These are phyloP conservation scores for Herpailurus yagouaroundi DNA, from an alignment of 2,113 vertebrate genomes.

Conservation along the genomic window DNA sequence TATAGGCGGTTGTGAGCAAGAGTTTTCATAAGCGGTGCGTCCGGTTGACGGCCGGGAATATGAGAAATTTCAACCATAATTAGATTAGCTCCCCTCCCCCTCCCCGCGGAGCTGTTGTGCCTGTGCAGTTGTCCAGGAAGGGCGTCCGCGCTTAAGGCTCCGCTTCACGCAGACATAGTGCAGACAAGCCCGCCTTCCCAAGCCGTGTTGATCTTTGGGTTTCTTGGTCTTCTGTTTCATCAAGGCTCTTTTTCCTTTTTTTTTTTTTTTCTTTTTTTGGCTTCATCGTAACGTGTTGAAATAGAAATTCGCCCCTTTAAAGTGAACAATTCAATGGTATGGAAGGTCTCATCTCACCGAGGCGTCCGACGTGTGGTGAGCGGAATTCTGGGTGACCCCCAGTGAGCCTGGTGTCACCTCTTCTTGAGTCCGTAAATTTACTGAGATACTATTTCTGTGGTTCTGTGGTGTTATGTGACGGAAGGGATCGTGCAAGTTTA, in stretches of 20 bases:
- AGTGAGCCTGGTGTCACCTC: neutral
- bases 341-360: neutral
- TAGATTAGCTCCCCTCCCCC: neutral
- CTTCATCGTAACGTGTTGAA: neutral
- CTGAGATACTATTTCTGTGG: neutral
- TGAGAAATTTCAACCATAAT: neutral
- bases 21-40: neutral
- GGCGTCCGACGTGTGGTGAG: neutral
- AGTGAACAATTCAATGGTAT: neutral
- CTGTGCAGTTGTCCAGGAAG: too few species aligned
- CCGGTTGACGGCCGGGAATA: neutral
- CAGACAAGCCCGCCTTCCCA: neutral
- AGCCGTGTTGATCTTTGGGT: neutral
- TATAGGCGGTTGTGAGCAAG: slow-evolving; percentile 8
- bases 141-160: neutral
- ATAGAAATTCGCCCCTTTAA: neutral
- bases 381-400: neutral
- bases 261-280: neutral
- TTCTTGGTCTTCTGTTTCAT: neutral
- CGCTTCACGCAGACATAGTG: neutral
- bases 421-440: neutral
- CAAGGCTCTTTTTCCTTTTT: neutral
- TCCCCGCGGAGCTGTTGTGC: neutral
- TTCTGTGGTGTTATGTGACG: neutral
- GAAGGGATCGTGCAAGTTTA: neutral